Conservation (phyloP, 2,888 invertebrate genomes). For the Polietes domitor region DNA sequence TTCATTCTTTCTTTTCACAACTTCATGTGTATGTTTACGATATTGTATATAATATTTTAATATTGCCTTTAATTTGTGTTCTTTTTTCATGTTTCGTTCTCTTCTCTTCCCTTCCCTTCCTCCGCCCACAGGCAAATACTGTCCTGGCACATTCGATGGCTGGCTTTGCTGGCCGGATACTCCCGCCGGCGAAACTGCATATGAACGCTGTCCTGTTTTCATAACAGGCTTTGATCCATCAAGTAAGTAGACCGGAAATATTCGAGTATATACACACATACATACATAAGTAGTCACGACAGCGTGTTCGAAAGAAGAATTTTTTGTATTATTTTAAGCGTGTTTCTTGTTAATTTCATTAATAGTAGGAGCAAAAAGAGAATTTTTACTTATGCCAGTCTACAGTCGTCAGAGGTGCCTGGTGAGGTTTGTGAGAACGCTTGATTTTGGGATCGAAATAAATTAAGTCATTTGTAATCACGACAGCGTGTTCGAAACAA, state of each 20-base stretch:
- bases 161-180: slow-evolving; percentile 92
- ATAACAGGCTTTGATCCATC: slow-evolving; percentile 88
- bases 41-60: not conserved
- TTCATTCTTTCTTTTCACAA: too few relatives aligned
- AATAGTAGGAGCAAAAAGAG: not conserved
- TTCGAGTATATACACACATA: not conserved
- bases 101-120: too few relatives aligned
- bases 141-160: slow-evolving; percentile 89
- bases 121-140: slow-evolving; percentile 83
- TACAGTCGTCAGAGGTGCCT: too few relatives aligned
- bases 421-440: too few relatives aligned
- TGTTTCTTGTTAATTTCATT: not conserved
- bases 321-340: not conserved
- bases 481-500: too few relatives aligned
- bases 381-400: too few relatives aligned
- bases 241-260: slow-evolving; percentile 82
- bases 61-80: not conserved
- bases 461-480: too few relatives aligned
- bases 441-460: too few relatives aligned
- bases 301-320: not conserved
- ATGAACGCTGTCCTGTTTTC: slow-evolving; percentile 87
- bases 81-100: slow-evolving; percentile 8
- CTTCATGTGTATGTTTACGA: not conserved
- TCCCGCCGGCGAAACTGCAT: slow-evolving; percentile 84
- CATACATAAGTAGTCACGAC: not conserved